Conservation (phyloP, 2,888 invertebrate genomes). For the Malthinus seriepunctatus region DNA sequence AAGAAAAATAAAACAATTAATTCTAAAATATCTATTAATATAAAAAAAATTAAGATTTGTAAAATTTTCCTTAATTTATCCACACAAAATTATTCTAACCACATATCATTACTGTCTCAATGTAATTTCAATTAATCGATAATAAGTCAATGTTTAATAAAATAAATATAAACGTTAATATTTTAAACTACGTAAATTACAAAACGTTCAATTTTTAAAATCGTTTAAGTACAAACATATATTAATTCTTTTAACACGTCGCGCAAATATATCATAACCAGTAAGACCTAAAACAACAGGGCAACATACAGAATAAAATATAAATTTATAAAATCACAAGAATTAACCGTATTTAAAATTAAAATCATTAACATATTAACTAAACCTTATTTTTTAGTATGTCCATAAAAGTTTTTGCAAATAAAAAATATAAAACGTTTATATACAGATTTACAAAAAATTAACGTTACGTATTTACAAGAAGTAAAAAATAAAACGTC, state of each 20-base stretch:
- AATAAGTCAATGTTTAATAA: too few relatives aligned
- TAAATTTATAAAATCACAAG: slow-evolving; percentile 5
- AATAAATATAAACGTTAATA: too few relatives aligned
- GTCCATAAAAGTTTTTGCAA: slow-evolving; percentile 2
- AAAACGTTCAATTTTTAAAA: too few relatives aligned
- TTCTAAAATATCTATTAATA: neutral
- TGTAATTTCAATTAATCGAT: too few relatives aligned
- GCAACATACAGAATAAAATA: slow-evolving; percentile 1
- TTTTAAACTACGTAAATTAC: too few relatives aligned
- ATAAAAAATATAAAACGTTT: slow-evolving; percentile 23
- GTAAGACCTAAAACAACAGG: neutral
- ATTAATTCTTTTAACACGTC: too few relatives aligned
- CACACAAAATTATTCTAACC: too few relatives aligned
- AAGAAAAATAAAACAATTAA: neutral
- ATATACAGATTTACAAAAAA: slow-evolving; percentile 30
- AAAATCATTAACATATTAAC: slow-evolving; percentile 1
- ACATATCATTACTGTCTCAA: too few relatives aligned
- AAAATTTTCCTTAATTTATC: too few relatives aligned
- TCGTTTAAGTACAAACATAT: too few relatives aligned
- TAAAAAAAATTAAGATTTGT: too few relatives aligned
- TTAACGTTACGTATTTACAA: slow-evolving; percentile 4
- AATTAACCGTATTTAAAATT: neutral
- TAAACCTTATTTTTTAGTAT: neutral
- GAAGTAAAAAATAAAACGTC: slow-evolving; percentile 39
- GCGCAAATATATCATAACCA: neutral